Base-by-base conservation (phyloP, 2,797 vertebrate genomes). In the Semaprochilodus insignis region DNA sequence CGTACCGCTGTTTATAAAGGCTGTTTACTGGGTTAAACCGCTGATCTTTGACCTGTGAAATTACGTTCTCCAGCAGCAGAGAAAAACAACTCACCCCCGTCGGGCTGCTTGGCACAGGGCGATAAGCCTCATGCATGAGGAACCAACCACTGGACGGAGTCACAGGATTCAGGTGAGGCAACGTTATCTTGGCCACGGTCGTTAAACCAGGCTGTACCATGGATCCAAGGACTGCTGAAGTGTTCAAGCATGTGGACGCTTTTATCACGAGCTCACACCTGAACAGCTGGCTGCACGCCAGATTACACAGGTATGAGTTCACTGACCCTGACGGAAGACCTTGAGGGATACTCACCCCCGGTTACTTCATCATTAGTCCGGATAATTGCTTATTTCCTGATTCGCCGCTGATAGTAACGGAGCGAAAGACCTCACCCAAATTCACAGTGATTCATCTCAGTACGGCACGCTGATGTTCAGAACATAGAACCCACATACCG, bases 171-270 rank as follows among this genome's bases (percentile, higher is more conserved):
- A 51, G 84, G 85, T 88, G 91, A 91, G 77, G 57, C 67, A 83
- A 89, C 88, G 91, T 96, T 97, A 97, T 98, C 96, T 57, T 36
- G 86, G 89, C 91, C 87, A 83, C 72, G 92, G 96, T 96, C 96
- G 93, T 97, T 97, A 96, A 93, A 96, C 96, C 94, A 88, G 94
- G 92, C 94, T 82, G 97, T 97, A 97, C 97, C 97, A 95, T 91
- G 96, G 94, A 93, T 96, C 97, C 97, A 96, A 97, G 97, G 97
- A 94, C 95, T 93, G 87, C 65, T 74, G 72, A 89, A 84, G 92
- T 88, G 91, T 91, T 86, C 69, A 34, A 81, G 82, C 77, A 72
- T 70, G 72, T 86, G 88, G 88, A 88, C 88, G 91, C 81, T 84
- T 90, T 85, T 73, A 44, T 89, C 91, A 90, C 89, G 93, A 93